These are phyloP conservation scores for Ictalurus furcatus DNA, from an alignment of 2,113 vertebrate species.

Conservation along the genomic window DNA sequence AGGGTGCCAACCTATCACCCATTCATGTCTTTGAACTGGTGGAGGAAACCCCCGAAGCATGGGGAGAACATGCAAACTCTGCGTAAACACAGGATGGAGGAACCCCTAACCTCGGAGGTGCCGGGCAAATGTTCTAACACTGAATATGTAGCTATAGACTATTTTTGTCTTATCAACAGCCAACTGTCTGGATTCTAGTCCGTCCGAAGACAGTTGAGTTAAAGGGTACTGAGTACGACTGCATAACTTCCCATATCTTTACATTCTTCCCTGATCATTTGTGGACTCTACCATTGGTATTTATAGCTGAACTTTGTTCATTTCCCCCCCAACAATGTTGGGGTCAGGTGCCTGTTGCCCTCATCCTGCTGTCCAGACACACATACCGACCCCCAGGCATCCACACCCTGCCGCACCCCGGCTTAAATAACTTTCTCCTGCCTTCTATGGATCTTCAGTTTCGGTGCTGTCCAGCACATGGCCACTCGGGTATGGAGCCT, in stretches of 20 bases:
- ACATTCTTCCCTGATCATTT: slow-evolving; percentile 1
- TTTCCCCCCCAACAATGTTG: slow-evolving; percentile 1
- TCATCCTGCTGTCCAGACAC: slow-evolving; percentile 1
- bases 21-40: too few species aligned
- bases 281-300: slow-evolving; percentile 18
- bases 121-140: too few species aligned
- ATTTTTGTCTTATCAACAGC: slow-evolving; percentile 3
- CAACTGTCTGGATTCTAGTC: slow-evolving; percentile 9
- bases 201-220: neutral
- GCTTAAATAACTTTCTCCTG: slow-evolving; percentile 65
- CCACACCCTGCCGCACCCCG: slow-evolving; percentile 44
- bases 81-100: too few species aligned
- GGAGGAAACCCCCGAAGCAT: too few species aligned
- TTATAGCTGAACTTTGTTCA: slow-evolving; percentile 25
- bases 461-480: slow-evolving; percentile 13
- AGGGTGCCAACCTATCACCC: too few species aligned
- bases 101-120: too few species aligned
- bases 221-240: neutral
- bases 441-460: slow-evolving; percentile 14
- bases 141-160: neutral
- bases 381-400: slow-evolving; percentile 34
- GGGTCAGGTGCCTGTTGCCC: slow-evolving; percentile 33
- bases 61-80: too few species aligned
- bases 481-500: slow-evolving; percentile 4
- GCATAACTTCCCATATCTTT: slow-evolving; percentile 12